These are phyloP conservation scores for Trisateles emortualis DNA, from an alignment of 2,888 invertebrate genomes.

Conservation along the genomic window DNA sequence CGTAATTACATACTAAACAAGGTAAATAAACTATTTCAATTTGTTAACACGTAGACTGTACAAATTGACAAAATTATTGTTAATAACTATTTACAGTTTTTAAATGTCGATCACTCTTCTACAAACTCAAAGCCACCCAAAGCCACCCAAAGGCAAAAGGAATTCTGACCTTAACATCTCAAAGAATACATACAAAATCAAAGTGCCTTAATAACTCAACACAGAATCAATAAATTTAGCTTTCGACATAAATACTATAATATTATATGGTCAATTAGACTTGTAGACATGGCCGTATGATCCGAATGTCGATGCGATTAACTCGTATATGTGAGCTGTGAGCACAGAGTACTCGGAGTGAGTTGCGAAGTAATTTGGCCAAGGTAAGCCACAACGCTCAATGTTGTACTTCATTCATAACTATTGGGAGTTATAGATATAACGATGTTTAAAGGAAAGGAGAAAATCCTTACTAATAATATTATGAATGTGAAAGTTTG, in stretches of 20 bases:
- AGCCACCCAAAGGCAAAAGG: no score
- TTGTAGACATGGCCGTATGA: background rate
- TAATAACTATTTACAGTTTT: no score
- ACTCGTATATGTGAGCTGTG: background rate
- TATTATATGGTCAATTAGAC: background rate
- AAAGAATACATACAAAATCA: no score
- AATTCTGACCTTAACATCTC: no score
- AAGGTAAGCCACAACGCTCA: constrained; percentile 58
- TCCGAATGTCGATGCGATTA: constrained; percentile 5
- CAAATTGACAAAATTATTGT: background rate
- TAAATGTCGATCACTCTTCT: no score
- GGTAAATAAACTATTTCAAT: background rate
- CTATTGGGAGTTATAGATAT: constrained; percentile 14
- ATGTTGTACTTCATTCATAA: constrained; percentile 49
- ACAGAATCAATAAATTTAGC: background rate
- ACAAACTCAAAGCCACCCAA: no score
- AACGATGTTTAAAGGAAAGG: background rate
- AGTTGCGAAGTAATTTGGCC: constrained; percentile 53
- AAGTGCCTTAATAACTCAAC: no score
- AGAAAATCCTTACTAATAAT: background rate
- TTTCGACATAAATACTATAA: background rate
- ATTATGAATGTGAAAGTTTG: background rate
- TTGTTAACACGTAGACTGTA: background rate
- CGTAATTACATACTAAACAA: background rate
- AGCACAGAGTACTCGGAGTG: background rate